phyloP scores from a whole-genome alignment of 2,888 invertebrate species.

The Andrena flavipes region DNA sequence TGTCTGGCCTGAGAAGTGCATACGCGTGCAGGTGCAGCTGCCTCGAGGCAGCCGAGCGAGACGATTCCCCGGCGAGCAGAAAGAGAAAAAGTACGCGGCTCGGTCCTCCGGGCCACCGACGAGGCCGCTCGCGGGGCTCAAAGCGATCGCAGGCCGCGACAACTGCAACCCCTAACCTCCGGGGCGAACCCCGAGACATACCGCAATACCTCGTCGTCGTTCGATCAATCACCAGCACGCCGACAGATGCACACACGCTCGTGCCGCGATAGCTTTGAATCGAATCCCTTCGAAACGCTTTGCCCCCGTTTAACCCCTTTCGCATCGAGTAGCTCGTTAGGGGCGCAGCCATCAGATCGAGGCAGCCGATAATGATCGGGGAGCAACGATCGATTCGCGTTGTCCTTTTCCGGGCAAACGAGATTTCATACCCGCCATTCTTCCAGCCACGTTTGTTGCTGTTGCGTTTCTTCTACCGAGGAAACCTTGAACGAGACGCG shows the following conservation, averaged over 20 bases:
- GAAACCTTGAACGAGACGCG: too few species aligned
- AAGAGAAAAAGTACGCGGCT: conserved; percentile 41
- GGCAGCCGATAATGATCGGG: conserved; percentile 28
- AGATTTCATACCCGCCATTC: not conserved
- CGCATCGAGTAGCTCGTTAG: conserved; percentile 34
- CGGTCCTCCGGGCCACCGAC: not conserved
- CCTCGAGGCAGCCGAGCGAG: conserved; percentile 56
- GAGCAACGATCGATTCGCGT: not conserved
- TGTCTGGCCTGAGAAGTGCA: conserved; percentile 10
- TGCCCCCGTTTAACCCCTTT: conserved; percentile 42
- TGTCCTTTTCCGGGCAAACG: not conserved
- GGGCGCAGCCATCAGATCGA: conserved; percentile 22
- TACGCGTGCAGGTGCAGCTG: conserved; percentile 61
- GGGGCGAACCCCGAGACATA: conserved; percentile 58
- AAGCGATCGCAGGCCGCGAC: conserved; percentile 56
- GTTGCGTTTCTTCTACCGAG: not conserved
- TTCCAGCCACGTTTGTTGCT: not conserved
- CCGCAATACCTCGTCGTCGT: conserved; percentile 59
- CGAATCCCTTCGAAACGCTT: conserved; percentile 16
- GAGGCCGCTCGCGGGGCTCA: conserved; percentile 30
- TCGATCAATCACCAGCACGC: conserved; percentile 70
- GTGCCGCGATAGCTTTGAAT: conserved; percentile 30
- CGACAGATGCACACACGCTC: conserved; percentile 44
- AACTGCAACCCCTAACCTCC: conserved; percentile 51
- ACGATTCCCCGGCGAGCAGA: conserved; percentile 54